A percentile compares a stretch with the other conserved stretches of the same genome.
phyloP scores from a whole-genome alignment of 2,113 vertebrate genomes.

The Oriolus oriolus region DNA sequence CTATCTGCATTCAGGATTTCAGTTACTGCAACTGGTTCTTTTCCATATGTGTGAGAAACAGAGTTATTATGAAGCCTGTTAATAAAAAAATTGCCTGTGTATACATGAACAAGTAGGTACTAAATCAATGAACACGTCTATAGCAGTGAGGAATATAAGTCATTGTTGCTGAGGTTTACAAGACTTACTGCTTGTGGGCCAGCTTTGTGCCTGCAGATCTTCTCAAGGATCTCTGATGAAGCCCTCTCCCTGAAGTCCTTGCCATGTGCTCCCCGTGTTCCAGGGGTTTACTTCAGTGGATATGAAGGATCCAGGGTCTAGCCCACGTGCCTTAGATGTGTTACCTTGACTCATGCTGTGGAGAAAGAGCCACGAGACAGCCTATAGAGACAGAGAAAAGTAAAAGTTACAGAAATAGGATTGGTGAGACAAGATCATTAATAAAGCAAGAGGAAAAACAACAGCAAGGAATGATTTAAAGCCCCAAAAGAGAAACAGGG shows the following conservation, averaged over 20 bases:
- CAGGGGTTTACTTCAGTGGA: neutral
- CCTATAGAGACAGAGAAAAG: neutral
- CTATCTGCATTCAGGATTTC: neutral
- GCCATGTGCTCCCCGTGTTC: neutral
- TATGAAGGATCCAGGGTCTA: neutral
- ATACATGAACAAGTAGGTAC: neutral
- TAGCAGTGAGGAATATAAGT: neutral
- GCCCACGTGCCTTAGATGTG: rapidly evolving
- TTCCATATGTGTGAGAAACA: neutral
- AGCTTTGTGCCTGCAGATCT: neutral
- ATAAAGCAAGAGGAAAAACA: neutral
- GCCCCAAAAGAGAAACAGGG: neutral
- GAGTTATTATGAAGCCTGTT: neutral
- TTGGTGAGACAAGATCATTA: neutral
- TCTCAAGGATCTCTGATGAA: neutral
- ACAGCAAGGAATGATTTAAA: neutral
- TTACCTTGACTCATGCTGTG: neutral
- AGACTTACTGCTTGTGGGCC: neutral
- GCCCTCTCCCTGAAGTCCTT: neutral
- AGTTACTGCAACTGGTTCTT: neutral
- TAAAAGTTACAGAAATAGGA: neutral
- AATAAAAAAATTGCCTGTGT: neutral
- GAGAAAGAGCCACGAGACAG: neutral
- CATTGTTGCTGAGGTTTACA: neutral
- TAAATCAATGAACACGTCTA: neutral